Percentiles rank a stretch among this genome's conserved stretches.
These are phyloP conservation scores for Frieseomelitta varia DNA, from an alignment of 1,140 invertebrate genomes.

Conservation along the genomic window DNA sequence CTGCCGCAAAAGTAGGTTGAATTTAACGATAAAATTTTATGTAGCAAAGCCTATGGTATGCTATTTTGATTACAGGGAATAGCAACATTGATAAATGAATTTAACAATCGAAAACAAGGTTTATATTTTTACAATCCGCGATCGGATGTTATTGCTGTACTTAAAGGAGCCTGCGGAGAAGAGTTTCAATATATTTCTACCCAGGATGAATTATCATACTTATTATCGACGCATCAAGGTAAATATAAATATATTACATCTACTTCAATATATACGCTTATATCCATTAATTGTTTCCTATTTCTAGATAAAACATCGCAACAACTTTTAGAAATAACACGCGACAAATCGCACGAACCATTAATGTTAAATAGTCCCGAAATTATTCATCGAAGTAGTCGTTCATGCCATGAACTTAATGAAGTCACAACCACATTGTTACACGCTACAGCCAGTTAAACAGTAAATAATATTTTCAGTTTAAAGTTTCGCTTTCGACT, in stretches of 20 bases:
- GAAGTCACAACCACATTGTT: constrained; percentile 78
- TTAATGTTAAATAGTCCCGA: constrained; percentile 69
- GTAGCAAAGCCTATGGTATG: neutral
- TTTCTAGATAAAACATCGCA: constrained; percentile 73
- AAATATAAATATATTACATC: neutral
- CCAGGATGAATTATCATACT: constrained; percentile 82
- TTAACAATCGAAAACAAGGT: constrained; percentile 86
- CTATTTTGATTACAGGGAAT: constrained; percentile 84
- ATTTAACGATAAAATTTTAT: neutral
- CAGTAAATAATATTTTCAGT: neutral
- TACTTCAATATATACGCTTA: neutral
- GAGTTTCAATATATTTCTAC: constrained; percentile 84
- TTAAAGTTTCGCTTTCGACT: neutral
- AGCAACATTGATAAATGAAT: constrained; percentile 87
- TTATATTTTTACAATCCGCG: constrained; percentile 85
- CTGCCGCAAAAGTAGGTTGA: constrained; percentile 87
- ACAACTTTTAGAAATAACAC: constrained; percentile 63
- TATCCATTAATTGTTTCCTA: neutral
- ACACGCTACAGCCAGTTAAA: constrained; percentile 77
- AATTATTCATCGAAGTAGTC: constrained; percentile 72
- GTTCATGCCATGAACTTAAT: constrained; percentile 75
- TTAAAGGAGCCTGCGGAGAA: constrained; percentile 83
- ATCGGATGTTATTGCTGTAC: constrained; percentile 82
- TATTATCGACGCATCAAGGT: constrained; percentile 78
- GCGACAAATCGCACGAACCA: constrained; percentile 68